Base-by-base conservation (phyloP, 1,140 invertebrate genomes). In the Meloidogyne chitwoodi region DNA sequence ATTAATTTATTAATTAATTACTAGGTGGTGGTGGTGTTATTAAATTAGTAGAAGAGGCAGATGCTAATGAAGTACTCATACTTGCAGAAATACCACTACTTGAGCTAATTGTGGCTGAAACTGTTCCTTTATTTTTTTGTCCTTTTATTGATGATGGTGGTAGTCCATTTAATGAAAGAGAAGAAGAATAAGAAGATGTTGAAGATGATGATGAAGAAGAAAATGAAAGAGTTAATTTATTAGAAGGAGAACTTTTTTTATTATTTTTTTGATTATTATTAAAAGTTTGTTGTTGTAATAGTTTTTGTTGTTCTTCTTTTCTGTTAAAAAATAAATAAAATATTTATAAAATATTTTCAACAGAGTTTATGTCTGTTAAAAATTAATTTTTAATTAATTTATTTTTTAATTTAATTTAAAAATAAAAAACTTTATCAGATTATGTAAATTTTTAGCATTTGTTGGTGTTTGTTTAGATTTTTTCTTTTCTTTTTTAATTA, bases 81-180 rank as follows among this genome's bases (percentile, higher is more conserved):
- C 12, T 63, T 26, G 74, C 22, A 24, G 70, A 75, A 75, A 75
- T 75, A 11, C 74, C 69, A 26, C 74, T 75, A 56, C 48, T 56
- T 56, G 48, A 56, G n/a, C 65, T 31, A 31, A 67, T 31, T 41
- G 65, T 67, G 0, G 65, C 65, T 1, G 65, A 56, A 22, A 56
- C 19, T 6, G n/a, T 56, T 56, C 48, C 48, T n/a, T 56, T 56
- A 56, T 8, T 56, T 19, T 31, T 56, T 56, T 56, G 48, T 6
- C n/a, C 6, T 56, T 56, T 56, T n/a, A 56, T 56, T 26, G 74
- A 75, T 19, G 74, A 68, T 11, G 73, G 29, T 31, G 31, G 41
- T 41, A 19, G 71, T 26, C 71, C 34, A 64, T n/a, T 48, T 62
- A 73, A 64, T 14, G 71, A 73, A 11, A 64, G 64, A 27, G 71